Conservation (phyloP, 2,888 invertebrate genomes). For the Sepioteuthis lessoniana region DNA sequence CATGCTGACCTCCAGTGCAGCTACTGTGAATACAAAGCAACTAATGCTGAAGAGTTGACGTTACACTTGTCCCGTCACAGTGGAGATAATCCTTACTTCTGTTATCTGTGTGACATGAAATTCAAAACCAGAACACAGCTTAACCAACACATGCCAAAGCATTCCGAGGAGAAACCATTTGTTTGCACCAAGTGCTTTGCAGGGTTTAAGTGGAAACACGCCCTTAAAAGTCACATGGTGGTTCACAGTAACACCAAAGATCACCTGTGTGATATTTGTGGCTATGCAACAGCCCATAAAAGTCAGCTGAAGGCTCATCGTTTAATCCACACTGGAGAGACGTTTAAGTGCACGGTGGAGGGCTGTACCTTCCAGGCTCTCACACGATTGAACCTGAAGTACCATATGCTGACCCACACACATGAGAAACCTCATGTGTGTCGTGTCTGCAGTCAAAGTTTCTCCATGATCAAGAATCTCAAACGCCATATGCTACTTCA, state of each 20-base stretch:
- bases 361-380: slow-evolving; percentile 77
- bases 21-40: slow-evolving; percentile 72
- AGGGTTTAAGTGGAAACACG: slow-evolving; percentile 80
- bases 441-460: slow-evolving; percentile 79
- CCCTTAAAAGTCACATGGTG: slow-evolving; percentile 76
- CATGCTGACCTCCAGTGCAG: slow-evolving; percentile 71
- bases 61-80: slow-evolving; percentile 76
- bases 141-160: slow-evolving; percentile 78
- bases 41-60: slow-evolving; percentile 65
- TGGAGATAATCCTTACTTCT: slow-evolving; percentile 77
- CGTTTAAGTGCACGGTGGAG: slow-evolving; percentile 77
- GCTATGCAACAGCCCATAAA: slow-evolving; percentile 79
- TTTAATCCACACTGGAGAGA: slow-evolving; percentile 77
- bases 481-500: slow-evolving; percentile 75
- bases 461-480: slow-evolving; percentile 79
- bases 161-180: slow-evolving; percentile 78
- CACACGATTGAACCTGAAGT: slow-evolving; percentile 78
- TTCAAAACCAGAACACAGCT: slow-evolving; percentile 78
- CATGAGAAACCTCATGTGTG: slow-evolving; percentile 79
- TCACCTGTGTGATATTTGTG: slow-evolving; percentile 79
- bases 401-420: slow-evolving; percentile 78
- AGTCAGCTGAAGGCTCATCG: slow-evolving; percentile 78
- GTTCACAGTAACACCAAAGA: slow-evolving; percentile 78
- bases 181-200: slow-evolving; percentile 77
- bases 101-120: slow-evolving; percentile 77